Conservation (phyloP, 2,888 invertebrate species). For the Amblyjoppa fuscipennis region DNA sequence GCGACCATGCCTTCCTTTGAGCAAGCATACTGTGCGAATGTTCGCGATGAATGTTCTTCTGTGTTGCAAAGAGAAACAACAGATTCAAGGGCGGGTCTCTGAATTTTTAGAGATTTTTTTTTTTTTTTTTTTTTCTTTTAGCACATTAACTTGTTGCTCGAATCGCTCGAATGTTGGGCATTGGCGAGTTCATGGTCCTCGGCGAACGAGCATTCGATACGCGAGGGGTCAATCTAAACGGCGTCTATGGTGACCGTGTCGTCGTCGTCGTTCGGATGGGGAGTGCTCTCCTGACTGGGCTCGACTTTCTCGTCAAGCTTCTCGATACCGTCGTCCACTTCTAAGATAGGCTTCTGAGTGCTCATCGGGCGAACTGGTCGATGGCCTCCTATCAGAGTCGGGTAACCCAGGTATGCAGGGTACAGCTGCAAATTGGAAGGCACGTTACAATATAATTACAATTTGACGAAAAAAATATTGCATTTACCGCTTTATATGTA, state of each 20-base stretch:
- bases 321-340: constrained; percentile 74
- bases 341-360: constrained; percentile 42
- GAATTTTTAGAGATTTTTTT: no score
- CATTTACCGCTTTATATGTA: not conserved
- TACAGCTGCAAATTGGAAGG: constrained; percentile 31
- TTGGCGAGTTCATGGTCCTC: no score
- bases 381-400: constrained; percentile 59
- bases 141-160: no score
- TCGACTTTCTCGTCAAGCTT: constrained; percentile 77
- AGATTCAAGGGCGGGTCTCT: no score
- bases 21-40: no score
- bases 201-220: no score
- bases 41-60: no score
- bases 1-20: no score
- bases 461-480: not conserved
- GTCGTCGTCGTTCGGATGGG: constrained; percentile 65
- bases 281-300: constrained; percentile 58
- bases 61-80: no score
- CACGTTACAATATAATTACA: not conserved
- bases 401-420: constrained; percentile 50
- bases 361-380: constrained; percentile 39
- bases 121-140: no score
- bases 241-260: constrained; percentile 76
- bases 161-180: no score
- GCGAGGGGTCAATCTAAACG: constrained; percentile 44